Conservation (phyloP, 2,113 vertebrate species). For the Dicrurus megarhynchus region DNA sequence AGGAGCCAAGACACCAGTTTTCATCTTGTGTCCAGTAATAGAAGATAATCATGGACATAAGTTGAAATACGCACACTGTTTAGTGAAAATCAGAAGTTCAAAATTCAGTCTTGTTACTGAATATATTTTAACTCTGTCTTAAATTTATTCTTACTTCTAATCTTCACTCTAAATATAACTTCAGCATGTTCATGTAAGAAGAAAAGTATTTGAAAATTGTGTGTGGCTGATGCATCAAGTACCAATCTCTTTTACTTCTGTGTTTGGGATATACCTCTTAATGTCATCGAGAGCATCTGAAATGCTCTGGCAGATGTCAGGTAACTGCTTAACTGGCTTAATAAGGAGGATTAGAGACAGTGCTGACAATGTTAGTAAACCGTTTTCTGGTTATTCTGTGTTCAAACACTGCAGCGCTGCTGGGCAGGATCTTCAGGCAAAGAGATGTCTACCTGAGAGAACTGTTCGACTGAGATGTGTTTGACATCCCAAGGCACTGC, state of each 20-base stretch:
- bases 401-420: not conserved
- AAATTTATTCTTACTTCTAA: not conserved
- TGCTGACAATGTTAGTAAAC: not conserved
- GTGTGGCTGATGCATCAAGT: not conserved
- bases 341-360: not conserved
- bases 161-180: not conserved
- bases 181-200: not conserved
- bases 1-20: not conserved
- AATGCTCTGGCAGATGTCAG: not conserved
- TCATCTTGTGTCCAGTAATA: not conserved
- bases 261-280: not conserved
- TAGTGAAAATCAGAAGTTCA: not conserved
- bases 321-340: not conserved
- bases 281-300: not conserved
- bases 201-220: not conserved
- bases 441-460: not conserved
- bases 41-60: not conserved
- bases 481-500: not conserved
- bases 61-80: not conserved
- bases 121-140: not conserved
- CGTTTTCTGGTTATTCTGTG: not conserved
- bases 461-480: not conserved
- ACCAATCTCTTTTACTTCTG: not conserved
- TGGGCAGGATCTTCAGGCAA: not conserved
- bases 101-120: not conserved